Evolutionary conservation across 2,797 vertebrate species (phyloP).

Genomic region (Onychomys leucogaster): DNA sequence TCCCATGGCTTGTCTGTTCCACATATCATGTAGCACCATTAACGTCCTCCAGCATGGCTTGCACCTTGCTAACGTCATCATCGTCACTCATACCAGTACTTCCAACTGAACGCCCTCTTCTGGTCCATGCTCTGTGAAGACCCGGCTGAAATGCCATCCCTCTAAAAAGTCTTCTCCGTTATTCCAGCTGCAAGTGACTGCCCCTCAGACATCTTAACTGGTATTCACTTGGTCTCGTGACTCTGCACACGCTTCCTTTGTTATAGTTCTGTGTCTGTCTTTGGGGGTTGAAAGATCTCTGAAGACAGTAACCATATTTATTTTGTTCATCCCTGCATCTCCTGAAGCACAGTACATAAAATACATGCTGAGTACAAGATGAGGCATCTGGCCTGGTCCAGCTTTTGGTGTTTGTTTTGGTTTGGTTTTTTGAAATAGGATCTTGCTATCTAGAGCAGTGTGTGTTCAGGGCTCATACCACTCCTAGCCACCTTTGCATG

Average conservation of each 20-base stretch:
- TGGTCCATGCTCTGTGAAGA: background rate
- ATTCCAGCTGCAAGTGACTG: background rate
- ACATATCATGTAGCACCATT: background rate
- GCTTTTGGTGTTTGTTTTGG: too few species aligned
- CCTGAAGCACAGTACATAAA: background rate
- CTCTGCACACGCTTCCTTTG: background rate
- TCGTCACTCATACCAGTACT: background rate
- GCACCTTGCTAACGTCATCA: slow-evolving; percentile 52
- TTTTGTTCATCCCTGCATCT: slow-evolving; percentile 37
- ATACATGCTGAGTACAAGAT: background rate
- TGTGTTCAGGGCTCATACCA: background rate
- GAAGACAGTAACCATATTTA: background rate
- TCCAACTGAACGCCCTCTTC: background rate
- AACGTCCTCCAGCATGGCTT: slow-evolving; percentile 41
- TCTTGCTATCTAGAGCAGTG: background rate
- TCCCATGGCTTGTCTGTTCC: background rate
- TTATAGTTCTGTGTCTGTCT: background rate
- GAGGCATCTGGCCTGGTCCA: background rate
- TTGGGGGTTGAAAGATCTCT: slow-evolving; percentile 50
- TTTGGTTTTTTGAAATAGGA: background rate
- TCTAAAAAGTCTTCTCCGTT: background rate
- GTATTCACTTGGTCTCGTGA: background rate
- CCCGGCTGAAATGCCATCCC: background rate
- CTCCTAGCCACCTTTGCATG: background rate
- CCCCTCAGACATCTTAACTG: background rate